These are phyloP conservation scores for Adela reaumurella DNA, from an alignment of 2,888 invertebrate species.

Conservation along the genomic window DNA sequence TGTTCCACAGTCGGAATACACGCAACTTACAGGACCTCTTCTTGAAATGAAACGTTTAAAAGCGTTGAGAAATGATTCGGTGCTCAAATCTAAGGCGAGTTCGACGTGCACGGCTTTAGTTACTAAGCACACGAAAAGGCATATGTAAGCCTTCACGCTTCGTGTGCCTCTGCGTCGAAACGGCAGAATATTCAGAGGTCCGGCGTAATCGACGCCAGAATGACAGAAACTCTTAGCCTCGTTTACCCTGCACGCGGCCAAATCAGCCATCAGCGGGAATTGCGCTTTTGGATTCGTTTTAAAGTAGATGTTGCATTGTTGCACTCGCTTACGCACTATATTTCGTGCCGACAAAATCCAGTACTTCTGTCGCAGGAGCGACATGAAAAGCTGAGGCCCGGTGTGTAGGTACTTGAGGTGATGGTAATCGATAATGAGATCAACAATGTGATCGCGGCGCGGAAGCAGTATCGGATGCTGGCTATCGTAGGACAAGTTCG, in stretches of 20 bases:
- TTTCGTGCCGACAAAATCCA: background rate
- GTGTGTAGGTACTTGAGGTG: background rate
- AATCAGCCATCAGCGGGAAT: slow-evolving; percentile 3
- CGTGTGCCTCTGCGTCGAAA: slow-evolving; percentile 1
- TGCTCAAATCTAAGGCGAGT: slow-evolving; percentile 3
- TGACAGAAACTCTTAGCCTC: slow-evolving; percentile 5
- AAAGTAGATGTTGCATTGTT: slow-evolving; percentile 4
- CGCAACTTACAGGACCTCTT: background rate
- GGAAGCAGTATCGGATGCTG: background rate
- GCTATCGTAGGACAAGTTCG: background rate
- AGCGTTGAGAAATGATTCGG: slow-evolving; percentile 1
- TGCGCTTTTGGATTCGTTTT: background rate
- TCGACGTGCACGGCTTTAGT: slow-evolving; percentile 7
- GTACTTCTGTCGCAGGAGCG: background rate
- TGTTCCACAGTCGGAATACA: slow-evolving; percentile 2
- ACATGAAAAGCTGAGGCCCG: background rate
- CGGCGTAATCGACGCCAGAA: slow-evolving; percentile 7
- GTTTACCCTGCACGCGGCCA: slow-evolving; percentile 2
- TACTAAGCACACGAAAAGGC: slow-evolving; percentile 5
- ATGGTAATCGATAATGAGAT: background rate
- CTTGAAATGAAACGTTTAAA: slow-evolving; percentile 5
- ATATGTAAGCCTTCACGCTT: slow-evolving; percentile 4
- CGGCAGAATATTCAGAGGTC: slow-evolving; percentile 4
- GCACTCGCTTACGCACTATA: background rate
- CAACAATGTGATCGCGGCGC: background rate